Evolutionary conservation across 2,113 vertebrate species (phyloP), one percentile per base, ranked within the genome.

Genomic region (Ailurus styani): DNA sequence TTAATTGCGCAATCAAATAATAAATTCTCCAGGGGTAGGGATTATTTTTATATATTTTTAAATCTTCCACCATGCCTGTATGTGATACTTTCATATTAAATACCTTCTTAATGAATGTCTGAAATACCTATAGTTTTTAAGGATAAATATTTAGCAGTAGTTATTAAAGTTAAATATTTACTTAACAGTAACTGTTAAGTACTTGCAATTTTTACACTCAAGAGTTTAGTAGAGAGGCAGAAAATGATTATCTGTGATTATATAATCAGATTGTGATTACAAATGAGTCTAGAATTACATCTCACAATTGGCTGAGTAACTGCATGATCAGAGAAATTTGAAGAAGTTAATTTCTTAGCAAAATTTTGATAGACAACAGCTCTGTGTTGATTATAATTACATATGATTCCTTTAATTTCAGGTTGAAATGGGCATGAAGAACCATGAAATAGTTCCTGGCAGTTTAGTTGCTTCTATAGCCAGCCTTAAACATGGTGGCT

Each of bases 381-480:
- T 86, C n/a, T 86, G 3, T 86, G 25, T 64, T 78, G 10, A 7
- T 81, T 68, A 62, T 79, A 29, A 84, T 37, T 79, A 57, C 14
- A 57, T 93, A 52, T 64, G 40, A 77, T 84, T 97, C 23, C 42
- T 97, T 98, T 97, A 9, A 10, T 97, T 98, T n/a, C 96, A 99
- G 99, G 99, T 99, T 97, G 99, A 99, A 98, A 99, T 99, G 99
- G 99, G 99, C 52, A 99, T 99, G 99, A 99, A 99, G 98, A 99
- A 99, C 98, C 99, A 99, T 96, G 99, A 99, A 98, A 99, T 99
- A 45, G 99, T 99, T 83, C 99, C 99, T 62, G 98, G 99, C 82
- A 99, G 99, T 98, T 99, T 99, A 73, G 98, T 99, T 90, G 99
- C 99, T 50, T 99, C 99, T 29, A 99, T 99, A 96, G 99, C 99